phyloP scores from a whole-genome alignment of 2,797 vertebrate genomes.

The Molossus alvarezi region DNA sequence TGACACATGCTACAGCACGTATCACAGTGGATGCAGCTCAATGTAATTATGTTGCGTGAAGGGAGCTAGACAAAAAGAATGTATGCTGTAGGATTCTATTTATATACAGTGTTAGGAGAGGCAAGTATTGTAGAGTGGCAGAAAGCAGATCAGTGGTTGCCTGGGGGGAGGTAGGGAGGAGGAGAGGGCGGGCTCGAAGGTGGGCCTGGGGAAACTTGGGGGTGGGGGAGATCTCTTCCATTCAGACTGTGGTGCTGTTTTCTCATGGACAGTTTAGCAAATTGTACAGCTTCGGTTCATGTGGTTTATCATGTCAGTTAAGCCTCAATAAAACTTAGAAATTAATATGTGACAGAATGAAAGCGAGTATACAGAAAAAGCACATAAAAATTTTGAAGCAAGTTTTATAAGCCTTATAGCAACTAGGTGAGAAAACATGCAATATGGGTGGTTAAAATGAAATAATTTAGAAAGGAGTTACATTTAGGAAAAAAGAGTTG shows the following conservation, averaged over 20 bases:
- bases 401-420: not conserved
- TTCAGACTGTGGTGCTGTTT: not conserved
- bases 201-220: not conserved
- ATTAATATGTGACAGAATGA: not conserved
- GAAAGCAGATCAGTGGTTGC: not conserved
- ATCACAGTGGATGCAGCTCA: too few species aligned
- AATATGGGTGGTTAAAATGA: not conserved
- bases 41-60: too few species aligned
- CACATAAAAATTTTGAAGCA: not conserved
- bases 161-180: not conserved
- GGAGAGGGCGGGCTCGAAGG: not conserved
- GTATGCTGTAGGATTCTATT: too few species aligned
- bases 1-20: too few species aligned
- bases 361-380: not conserved
- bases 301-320: not conserved
- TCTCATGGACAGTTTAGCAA: not conserved
- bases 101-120: not conserved
- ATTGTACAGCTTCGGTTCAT: not conserved
- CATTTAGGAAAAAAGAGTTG: not conserved
- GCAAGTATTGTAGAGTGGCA: not conserved
- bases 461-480: conserved; percentile 16
- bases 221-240: accelerated
- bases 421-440: not conserved
- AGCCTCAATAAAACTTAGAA: not conserved
- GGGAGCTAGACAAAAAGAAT: too few species aligned